These are phyloP conservation scores for Acanthosepion esculentum DNA, from an alignment of 2,888 invertebrate species.

Conservation along the genomic window DNA sequence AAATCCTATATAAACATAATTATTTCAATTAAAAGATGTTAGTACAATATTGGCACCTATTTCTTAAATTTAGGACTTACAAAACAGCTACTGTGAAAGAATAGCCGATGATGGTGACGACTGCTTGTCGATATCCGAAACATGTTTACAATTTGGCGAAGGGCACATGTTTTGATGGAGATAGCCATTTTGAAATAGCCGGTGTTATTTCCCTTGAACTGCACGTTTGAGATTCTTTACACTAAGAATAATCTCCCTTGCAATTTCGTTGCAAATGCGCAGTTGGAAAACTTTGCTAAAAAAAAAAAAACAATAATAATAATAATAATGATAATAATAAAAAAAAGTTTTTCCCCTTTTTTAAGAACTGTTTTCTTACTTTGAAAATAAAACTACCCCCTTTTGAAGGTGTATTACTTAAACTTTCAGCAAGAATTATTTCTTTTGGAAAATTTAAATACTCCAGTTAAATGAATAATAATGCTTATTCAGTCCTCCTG, in stretches of 20 bases:
- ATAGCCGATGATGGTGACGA: not conserved
- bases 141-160: not conserved
- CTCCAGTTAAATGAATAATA: not conserved
- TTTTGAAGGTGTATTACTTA: no score
- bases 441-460: not conserved
- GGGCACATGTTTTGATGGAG: constrained; percentile 18
- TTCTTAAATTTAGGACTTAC: not conserved
- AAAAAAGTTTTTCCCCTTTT: not conserved
- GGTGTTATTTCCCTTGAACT: not conserved
- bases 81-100: not conserved
- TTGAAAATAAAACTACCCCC: no score
- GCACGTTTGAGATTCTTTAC: not conserved
- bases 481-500: no score
- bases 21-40: not conserved
- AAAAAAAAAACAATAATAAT: not conserved
- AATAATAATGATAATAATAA: not conserved
- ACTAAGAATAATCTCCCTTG: not conserved
- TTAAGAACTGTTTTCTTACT: no score
- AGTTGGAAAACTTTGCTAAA: not conserved
- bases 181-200: not conserved
- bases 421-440: not conserved
- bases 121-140: not conserved
- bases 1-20: not conserved
- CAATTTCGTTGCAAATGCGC: not conserved
- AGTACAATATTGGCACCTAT: not conserved